A percentile compares a stretch with the other conserved stretches of the same genome.
These are phyloP conservation scores for Engraulis encrasicolus DNA, from an alignment of 2,113 vertebrate species.

Conservation along the genomic window DNA sequence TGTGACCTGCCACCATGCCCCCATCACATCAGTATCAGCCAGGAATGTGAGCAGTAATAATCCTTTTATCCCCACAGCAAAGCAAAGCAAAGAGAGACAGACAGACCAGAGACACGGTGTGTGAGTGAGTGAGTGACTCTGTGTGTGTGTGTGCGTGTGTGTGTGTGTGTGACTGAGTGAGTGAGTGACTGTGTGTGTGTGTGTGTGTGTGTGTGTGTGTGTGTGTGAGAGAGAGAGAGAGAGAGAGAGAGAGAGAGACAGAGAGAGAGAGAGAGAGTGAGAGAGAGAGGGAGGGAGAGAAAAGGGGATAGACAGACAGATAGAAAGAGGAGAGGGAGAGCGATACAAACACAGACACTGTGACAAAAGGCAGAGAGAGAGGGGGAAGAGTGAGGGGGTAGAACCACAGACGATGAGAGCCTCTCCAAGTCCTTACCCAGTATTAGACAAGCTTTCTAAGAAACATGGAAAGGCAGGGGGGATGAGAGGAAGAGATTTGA, in stretches of 20 bases:
- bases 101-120: neutral
- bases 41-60: slow-evolving; percentile 70
- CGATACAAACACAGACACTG: too few species aligned
- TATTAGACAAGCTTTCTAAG: neutral
- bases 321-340: neutral
- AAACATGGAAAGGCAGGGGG: neutral
- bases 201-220: too few species aligned
- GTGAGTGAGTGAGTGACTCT: neutral
- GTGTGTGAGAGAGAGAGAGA: neutral
- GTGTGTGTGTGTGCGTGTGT: too few species aligned
- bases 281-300: neutral
- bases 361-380: neutral
- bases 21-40: slow-evolving; percentile 60
- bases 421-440: neutral
- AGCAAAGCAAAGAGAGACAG: slow-evolving; percentile 33
- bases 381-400: too few species aligned
- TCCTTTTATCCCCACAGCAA: slow-evolving; percentile 65
- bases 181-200: too few species aligned
- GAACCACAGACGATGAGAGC: too few species aligned
- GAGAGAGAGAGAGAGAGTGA: neutral
- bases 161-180: too few species aligned
- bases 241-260: too few species aligned
- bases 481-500: neutral
- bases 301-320: neutral
- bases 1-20: slow-evolving; percentile 67